Conservation (phyloP, 2,797 vertebrate genomes). For the Hapalemur alaotrensis region DNA sequence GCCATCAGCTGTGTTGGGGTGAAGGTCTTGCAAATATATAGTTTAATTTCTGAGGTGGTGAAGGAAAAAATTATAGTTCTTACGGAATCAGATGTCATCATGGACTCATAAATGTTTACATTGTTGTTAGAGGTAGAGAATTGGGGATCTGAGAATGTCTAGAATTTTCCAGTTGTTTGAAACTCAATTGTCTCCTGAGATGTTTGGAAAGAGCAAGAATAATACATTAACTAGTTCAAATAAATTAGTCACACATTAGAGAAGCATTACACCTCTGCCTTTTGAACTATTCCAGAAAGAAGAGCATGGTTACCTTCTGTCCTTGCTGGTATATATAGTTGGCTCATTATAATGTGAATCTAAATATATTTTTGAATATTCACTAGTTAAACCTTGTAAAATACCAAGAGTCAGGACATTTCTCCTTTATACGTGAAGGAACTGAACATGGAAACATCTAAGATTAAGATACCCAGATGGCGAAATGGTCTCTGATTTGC, state of each 20-base stretch:
- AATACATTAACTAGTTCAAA: not conserved
- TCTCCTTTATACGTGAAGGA: not conserved
- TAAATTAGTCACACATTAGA: conserved; percentile 24
- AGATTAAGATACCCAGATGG: not conserved
- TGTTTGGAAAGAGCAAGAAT: conserved; percentile 21
- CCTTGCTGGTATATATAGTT: not conserved
- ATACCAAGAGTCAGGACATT: not conserved
- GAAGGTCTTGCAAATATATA: not conserved
- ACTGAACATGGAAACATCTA: not conserved
- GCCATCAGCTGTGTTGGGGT: not conserved
- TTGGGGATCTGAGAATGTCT: not conserved
- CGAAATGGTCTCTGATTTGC: not conserved
- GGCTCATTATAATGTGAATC: not conserved
- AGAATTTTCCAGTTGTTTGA: not conserved
- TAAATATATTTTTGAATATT: not conserved
- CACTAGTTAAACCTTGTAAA: not conserved
- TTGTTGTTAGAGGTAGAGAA: not conserved
- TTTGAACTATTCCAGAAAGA: conserved; percentile 29
- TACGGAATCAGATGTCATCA: not conserved
- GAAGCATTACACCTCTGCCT: not conserved
- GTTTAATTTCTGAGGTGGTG: not conserved
- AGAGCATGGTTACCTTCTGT: not conserved
- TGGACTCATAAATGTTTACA: not conserved
- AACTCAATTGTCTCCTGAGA: not conserved
- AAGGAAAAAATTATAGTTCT: not conserved